A percentile compares a stretch with the other conserved stretches of the same genome.
These are phyloP conservation scores for Gallirallus australis DNA, from an alignment of 2,797 vertebrate species.

Conservation along the genomic window DNA sequence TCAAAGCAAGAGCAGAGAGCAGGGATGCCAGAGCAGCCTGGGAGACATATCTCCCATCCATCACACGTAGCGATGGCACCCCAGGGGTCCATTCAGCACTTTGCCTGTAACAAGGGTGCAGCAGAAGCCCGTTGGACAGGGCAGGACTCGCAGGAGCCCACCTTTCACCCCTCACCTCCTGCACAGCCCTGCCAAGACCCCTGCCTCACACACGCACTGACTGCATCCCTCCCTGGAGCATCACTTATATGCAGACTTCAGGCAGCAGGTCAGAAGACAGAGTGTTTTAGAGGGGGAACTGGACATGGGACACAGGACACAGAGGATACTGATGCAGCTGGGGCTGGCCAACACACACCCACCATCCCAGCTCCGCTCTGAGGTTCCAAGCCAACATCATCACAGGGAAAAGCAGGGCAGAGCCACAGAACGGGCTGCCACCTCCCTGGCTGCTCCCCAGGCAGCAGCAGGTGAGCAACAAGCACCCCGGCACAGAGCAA, in stretches of 20 bases:
- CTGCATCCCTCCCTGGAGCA: fast-evolving
- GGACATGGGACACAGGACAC: not conserved
- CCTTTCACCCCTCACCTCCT: not conserved
- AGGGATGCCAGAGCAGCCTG: not conserved
- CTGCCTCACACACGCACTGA: fast-evolving
- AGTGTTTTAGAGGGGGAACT: fast-evolving
- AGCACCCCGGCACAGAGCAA: fast-evolving
- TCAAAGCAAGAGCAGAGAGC: not conserved
- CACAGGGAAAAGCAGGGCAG: not conserved
- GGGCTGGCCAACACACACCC: not conserved
- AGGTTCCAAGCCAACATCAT: not conserved
- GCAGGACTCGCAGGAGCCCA: not conserved
- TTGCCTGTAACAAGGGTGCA: not conserved
- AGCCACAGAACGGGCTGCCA: not conserved
- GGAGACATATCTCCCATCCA: not conserved
- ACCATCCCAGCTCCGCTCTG: not conserved
- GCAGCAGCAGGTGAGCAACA: not conserved
- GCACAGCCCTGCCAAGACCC: not conserved
- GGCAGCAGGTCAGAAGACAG: not conserved
- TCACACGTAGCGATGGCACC: fast-evolving
- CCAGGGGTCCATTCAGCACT: not conserved
- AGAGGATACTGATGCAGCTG: not conserved
- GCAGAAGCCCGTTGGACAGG: not conserved
- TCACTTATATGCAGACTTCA: not conserved
- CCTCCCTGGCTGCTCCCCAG: not conserved